A percentile compares a stretch with the other conserved stretches of the same genome.
Evolutionary conservation across 2,113 vertebrate genomes (phyloP).

Genomic region (Platichthys flesus): DNA sequence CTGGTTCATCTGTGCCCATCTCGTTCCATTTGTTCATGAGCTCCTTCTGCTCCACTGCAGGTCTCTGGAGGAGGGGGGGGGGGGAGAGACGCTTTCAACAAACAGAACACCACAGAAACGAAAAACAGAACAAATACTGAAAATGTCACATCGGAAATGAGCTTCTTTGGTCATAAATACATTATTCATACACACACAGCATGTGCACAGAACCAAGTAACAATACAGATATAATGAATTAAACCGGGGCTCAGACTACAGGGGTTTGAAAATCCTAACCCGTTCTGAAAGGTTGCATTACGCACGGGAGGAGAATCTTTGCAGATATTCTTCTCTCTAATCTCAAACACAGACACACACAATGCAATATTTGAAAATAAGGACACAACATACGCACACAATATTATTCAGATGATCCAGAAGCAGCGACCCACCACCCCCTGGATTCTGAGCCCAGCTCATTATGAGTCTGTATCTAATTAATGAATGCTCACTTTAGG

Average conservation of each 20-base stretch:
- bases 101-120: not conserved
- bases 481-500: not conserved
- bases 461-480: not conserved
- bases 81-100: constrained; percentile 13
- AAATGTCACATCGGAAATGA: not conserved
- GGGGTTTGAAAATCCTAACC: too few relatives aligned
- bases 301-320: too few relatives aligned
- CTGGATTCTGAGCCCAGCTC: not conserved
- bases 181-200: not conserved
- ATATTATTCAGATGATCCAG: too few relatives aligned
- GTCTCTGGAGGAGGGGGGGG: constrained; percentile 85
- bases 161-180: not conserved
- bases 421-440: too few relatives aligned
- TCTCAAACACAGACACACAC: too few relatives aligned
- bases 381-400: too few relatives aligned
- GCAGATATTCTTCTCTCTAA: too few relatives aligned
- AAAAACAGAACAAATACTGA: not conserved
- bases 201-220: not conserved
- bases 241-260: too few relatives aligned
- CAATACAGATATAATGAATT: not conserved
- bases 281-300: too few relatives aligned
- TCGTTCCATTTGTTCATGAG: constrained; percentile 97
- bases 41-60: constrained; percentile 91
- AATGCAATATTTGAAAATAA: too few relatives aligned
- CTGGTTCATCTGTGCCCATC: constrained; percentile 98